Conservation (phyloP, 2,888 invertebrate genomes). For the Plebejus anna region DNA sequence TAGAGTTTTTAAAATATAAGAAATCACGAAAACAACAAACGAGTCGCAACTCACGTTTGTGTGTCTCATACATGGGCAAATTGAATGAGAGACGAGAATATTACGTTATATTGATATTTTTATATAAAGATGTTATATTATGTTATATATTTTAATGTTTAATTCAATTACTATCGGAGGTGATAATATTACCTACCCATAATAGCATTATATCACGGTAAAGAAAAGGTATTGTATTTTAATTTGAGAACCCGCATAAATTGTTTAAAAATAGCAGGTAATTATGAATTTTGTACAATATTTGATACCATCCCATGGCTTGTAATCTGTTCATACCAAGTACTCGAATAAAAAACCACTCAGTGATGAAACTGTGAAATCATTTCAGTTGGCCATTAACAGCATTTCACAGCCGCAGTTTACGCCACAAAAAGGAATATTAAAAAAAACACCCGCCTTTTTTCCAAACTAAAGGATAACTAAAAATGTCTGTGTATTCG, state of each 20-base stretch:
- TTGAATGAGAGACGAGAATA: not conserved
- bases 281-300: not conserved
- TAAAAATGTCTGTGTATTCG: constrained; percentile 27
- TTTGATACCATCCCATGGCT: not conserved
- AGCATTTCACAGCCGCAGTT: constrained; percentile 1
- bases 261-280: not conserved
- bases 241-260: not conserved
- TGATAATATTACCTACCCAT: not conserved
- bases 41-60: not conserved
- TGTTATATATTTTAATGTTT: not conserved
- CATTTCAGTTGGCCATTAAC: constrained; percentile 13
- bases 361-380: not conserved
- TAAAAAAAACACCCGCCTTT: constrained; percentile 22
- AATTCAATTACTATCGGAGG: not conserved
- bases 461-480: constrained; percentile 29
- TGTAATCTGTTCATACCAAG: not conserved
- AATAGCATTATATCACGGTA: not conserved
- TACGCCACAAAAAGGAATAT: constrained; percentile 25
- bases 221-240: not conserved
- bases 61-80: not conserved
- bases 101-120: not conserved
- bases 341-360: not conserved
- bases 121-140: not conserved
- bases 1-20: constrained; percentile 30
- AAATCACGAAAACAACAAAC: constrained; percentile 27